phyloP scores from a whole-genome alignment of 2,797 vertebrate genomes.

The Chaetodon trifasciatus region DNA sequence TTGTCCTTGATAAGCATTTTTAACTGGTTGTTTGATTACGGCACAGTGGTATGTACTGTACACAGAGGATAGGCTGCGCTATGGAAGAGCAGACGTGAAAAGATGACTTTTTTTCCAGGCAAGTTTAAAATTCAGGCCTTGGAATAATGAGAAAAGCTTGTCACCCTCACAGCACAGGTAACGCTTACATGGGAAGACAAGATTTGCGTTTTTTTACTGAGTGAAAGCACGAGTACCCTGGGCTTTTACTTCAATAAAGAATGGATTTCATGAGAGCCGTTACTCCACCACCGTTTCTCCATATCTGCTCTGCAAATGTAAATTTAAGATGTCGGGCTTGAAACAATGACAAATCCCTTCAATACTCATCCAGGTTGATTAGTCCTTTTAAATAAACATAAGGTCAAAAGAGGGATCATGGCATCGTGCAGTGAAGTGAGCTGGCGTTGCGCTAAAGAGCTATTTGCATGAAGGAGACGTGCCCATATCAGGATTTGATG shows the following conservation, averaged over 20 bases:
- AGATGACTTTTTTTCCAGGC: constrained; percentile 6
- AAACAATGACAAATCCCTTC: constrained; percentile 24
- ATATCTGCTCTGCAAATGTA: constrained; percentile 11
- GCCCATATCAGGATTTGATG: constrained; percentile 70
- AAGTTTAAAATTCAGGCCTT: constrained; percentile 16
- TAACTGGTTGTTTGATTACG: constrained; percentile 67
- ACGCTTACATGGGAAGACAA: constrained; percentile 1
- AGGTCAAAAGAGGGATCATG: constrained; percentile 28
- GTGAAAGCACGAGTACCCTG: not conserved
- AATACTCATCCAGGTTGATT: constrained; percentile 30
- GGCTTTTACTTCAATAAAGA: constrained; percentile 21
- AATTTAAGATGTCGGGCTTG: not conserved
- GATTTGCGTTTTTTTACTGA: constrained; percentile 20
- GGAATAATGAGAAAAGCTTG: constrained; percentile 9
- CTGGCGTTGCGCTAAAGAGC: constrained; percentile 39
- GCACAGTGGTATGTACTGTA: constrained; percentile 40
- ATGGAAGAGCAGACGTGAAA: not conserved
- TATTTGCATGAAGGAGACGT: constrained; percentile 73
- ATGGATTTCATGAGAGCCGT: constrained; percentile 5
- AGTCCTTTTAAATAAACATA: constrained; percentile 48
- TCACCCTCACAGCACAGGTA: constrained; percentile 16
- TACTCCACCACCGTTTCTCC: not conserved
- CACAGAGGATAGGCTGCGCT: constrained; percentile 5
- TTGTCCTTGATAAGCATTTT: constrained; percentile 77
- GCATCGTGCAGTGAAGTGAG: constrained; percentile 20